phyloP scores from a whole-genome alignment of 2,888 invertebrate species.

The Bunonema sp. region DNA sequence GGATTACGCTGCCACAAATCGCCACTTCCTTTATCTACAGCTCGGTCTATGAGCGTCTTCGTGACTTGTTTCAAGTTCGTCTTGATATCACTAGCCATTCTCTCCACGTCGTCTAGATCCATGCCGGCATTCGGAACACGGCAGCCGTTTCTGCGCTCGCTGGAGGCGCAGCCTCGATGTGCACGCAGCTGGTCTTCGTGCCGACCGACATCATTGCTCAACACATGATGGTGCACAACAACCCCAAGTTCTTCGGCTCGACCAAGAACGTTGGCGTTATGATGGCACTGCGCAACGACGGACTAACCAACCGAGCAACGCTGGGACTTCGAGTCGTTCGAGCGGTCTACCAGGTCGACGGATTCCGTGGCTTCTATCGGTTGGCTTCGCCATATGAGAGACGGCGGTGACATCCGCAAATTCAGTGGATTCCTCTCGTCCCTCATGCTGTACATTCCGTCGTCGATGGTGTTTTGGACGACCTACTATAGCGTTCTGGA shows the following conservation, averaged over 20 bases:
- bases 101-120: not conserved
- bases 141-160: constrained; percentile 21
- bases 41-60: constrained; percentile 29
- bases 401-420: no score
- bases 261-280: constrained; percentile 26
- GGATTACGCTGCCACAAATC: constrained; percentile 42
- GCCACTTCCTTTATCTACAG: constrained; percentile 38
- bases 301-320: constrained; percentile 19
- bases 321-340: constrained; percentile 33
- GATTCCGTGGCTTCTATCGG: constrained; percentile 34
- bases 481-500: constrained; percentile 29
- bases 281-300: constrained; percentile 21
- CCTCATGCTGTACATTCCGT: constrained; percentile 33
- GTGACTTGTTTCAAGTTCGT: constrained; percentile 28
- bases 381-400: constrained; percentile 5
- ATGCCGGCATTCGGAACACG: constrained; percentile 18
- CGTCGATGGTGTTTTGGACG: constrained; percentile 40
- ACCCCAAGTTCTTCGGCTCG: constrained; percentile 13
- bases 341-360: constrained; percentile 37
- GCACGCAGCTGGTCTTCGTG: constrained; percentile 33
- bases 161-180: constrained; percentile 26
- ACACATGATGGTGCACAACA: constrained; percentile 33
- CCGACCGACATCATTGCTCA: constrained; percentile 41
- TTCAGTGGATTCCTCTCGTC: constrained; percentile 34
- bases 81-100: no score